A percentile compares a stretch with the other conserved stretches of the same genome.
These are phyloP conservation scores for Eupeodes luniger DNA, from an alignment of 2,888 invertebrate genomes.

Conservation along the genomic window DNA sequence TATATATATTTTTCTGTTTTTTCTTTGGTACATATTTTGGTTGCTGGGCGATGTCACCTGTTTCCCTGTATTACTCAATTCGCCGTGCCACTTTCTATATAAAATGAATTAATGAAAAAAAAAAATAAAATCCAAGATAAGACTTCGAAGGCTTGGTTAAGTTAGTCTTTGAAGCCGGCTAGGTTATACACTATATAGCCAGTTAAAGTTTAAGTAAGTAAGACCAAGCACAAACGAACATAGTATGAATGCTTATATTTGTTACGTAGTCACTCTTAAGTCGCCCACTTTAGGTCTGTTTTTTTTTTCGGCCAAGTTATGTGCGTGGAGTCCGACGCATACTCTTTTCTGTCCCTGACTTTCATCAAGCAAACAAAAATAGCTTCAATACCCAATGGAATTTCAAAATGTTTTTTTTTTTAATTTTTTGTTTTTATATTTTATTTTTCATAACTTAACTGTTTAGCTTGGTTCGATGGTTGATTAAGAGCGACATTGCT, in stretches of 20 bases:
- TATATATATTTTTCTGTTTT: background rate
- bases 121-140: conserved; percentile 2
- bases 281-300: conserved; percentile 37
- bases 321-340: conserved; percentile 47
- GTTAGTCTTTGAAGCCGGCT: background rate
- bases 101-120: conserved; percentile 44
- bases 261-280: conserved; percentile 5
- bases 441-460: conserved; percentile 27
- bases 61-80: conserved; percentile 64
- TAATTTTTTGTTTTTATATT: conserved; percentile 13
- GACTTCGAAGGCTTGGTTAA: background rate
- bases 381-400: conserved; percentile 52
- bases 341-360: conserved; percentile 54
- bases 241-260: conserved; percentile 11
- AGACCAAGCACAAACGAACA: background rate
- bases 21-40: background rate
- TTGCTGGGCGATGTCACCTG: conserved; percentile 60
- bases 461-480: conserved; percentile 18
- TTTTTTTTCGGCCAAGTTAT: conserved; percentile 35
- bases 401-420: conserved; percentile 56
- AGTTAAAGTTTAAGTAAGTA: conserved; percentile 4
- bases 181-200: background rate
- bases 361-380: conserved; percentile 59
- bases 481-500: background rate
- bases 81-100: conserved; percentile 65